phyloP scores from a whole-genome alignment of 30 jellyfish, hydroid and myxozoan genomes.

The Cassiopea xamachana region DNA sequence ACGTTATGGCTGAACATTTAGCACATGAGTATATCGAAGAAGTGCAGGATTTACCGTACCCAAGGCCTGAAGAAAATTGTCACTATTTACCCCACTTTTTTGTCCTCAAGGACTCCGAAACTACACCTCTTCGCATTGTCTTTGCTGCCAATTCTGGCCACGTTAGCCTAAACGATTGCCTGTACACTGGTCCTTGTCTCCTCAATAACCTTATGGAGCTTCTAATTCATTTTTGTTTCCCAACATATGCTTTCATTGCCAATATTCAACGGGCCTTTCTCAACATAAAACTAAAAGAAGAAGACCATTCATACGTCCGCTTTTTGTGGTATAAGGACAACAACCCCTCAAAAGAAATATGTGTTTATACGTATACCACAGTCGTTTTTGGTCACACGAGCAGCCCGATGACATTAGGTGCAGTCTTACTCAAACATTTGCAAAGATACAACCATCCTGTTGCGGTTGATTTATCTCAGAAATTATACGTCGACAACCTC shows the following conservation, averaged over 20 bases:
- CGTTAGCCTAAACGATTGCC: conserved; percentile 53
- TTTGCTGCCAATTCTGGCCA: conserved; percentile 48
- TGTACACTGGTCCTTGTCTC: conserved; percentile 45
- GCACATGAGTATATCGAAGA: conserved; percentile 44
- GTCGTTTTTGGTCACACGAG: not conserved
- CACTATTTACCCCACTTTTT: conserved; percentile 42
- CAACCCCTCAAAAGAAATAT: not conserved
- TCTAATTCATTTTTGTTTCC: conserved; percentile 26
- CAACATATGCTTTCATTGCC: conserved; percentile 58
- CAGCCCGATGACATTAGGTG: conserved; percentile 3
- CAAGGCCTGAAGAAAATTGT: conserved; percentile 48
- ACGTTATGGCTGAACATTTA: conserved; percentile 29
- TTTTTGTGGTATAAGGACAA: not conserved
- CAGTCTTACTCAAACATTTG: conserved; percentile 36
- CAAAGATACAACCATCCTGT: conserved; percentile 6
- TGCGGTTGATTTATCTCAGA: conserved; percentile 43
- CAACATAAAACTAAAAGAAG: not conserved
- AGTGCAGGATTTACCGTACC: conserved; percentile 9
- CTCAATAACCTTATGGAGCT: conserved; percentile 38
- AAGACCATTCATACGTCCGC: not conserved
- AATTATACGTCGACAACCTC: conserved; percentile 38
- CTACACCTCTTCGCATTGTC: conserved; percentile 42
- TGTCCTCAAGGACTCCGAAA: conserved; percentile 50
- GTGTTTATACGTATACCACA: not conserved
- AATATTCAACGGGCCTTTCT: not conserved